A percentile compares a stretch with the other conserved stretches of the same genome.
Evolutionary conservation across 1,140 invertebrate species (phyloP).

Genomic region (Bacillus rossius): DNA sequence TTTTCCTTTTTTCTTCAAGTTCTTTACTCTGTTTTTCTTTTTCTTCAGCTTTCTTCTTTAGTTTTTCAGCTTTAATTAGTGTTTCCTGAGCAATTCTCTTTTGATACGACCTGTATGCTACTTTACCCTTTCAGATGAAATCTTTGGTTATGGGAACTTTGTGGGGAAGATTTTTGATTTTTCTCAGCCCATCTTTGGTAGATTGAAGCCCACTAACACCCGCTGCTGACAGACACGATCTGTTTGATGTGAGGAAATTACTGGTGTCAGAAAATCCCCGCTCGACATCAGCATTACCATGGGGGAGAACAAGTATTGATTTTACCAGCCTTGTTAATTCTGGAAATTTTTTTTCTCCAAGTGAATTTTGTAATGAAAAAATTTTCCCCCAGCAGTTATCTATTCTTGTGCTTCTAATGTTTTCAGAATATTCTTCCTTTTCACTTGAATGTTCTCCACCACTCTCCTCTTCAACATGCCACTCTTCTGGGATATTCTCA

Average conservation of each 20-base stretch:
- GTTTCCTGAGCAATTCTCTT: constrained; percentile 11
- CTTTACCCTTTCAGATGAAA: constrained; percentile 5
- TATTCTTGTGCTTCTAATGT: constrained; percentile 5
- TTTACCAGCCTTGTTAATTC: constrained; percentile 8
- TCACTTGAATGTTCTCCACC: constrained; percentile 17
- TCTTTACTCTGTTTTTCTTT: too few species aligned
- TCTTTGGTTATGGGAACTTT: constrained; percentile 16
- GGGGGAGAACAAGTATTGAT: constrained; percentile 9
- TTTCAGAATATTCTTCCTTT: not conserved
- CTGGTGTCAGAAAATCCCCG: constrained; percentile 14
- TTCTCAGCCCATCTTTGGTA: constrained; percentile 13
- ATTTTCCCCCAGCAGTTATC: constrained; percentile 15
- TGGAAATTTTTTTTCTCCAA: constrained; percentile 11
- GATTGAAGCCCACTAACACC: constrained; percentile 14
- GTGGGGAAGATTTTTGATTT: constrained; percentile 7
- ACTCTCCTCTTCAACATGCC: constrained; percentile 3
- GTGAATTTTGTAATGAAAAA: constrained; percentile 8
- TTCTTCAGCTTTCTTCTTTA: too few species aligned
- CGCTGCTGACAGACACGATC: constrained; percentile 10
- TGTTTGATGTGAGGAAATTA: constrained; percentile 15
- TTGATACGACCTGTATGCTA: constrained; percentile 12
- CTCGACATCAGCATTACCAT: constrained; percentile 18
- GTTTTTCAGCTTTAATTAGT: not conserved
- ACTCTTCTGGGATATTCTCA: constrained; percentile 1
- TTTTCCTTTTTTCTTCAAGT: too few species aligned